These are phyloP conservation scores for Macrotrachela quadricornifera DNA, from an alignment of 1,140 invertebrate genomes.

Conservation along the genomic window DNA sequence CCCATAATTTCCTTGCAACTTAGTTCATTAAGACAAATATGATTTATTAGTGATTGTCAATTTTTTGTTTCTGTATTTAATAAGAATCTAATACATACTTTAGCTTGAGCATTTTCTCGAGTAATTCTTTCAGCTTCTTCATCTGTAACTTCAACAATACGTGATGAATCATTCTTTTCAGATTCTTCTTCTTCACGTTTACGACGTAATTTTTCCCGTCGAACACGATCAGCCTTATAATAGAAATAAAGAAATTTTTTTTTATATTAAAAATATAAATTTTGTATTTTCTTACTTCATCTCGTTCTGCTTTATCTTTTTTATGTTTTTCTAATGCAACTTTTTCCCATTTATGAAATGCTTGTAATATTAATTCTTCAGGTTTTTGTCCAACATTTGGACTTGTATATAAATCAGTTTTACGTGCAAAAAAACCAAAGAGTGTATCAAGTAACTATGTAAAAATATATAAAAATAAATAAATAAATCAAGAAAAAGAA, in stretches of 20 bases:
- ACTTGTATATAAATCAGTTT: slow-evolving; percentile 85
- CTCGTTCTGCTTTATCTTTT: slow-evolving; percentile 2
- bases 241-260: too few species aligned
- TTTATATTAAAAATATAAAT: too few species aligned
- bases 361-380: slow-evolving; percentile 4
- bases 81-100: too few species aligned
- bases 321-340: background rate
- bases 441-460: slow-evolving; percentile 46
- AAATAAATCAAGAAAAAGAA: too few species aligned
- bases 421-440: slow-evolving; percentile 71
- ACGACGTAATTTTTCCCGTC: slow-evolving; percentile 4
- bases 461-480: too few species aligned
- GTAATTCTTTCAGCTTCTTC: slow-evolving; percentile 7
- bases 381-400: slow-evolving; percentile 30
- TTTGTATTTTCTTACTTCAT: background rate
- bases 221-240: background rate
- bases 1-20: too few species aligned
- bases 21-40: too few species aligned
- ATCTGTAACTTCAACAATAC: slow-evolving; percentile 7
- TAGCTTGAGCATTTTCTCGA: background rate
- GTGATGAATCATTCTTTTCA: background rate
- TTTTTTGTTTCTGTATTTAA: too few species aligned
- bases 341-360: slow-evolving; percentile 4
- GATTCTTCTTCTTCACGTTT: slow-evolving; percentile 7
- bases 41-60: too few species aligned